Evolutionary conservation across 2,113 vertebrate genomes (phyloP).

Genomic region (Emydura subglobosa): DNA sequence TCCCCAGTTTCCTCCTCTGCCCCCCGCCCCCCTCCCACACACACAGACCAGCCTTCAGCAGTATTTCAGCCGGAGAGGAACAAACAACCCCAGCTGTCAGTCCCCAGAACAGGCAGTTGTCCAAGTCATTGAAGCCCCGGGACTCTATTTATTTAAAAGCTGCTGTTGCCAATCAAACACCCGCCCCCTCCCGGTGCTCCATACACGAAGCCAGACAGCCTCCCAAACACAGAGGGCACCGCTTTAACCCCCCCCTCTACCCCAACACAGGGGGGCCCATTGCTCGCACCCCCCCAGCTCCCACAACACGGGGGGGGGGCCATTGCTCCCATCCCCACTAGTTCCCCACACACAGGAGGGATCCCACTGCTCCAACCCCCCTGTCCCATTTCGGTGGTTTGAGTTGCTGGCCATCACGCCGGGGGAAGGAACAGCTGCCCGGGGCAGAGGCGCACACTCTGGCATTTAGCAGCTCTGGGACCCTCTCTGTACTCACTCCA

Average conservation of each 20-base stretch:
- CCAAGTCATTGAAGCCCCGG: background rate
- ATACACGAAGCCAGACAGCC: background rate
- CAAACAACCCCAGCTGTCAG: conserved; percentile 61
- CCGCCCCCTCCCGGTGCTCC: background rate
- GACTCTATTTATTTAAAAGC: background rate
- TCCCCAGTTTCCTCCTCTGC: too few species aligned
- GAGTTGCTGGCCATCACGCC: background rate
- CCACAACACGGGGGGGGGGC: background rate
- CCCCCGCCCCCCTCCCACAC: background rate
- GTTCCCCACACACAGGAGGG: too few species aligned
- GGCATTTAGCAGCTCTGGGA: background rate
- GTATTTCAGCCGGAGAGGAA: background rate
- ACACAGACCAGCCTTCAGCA: background rate
- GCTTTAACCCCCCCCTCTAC: background rate
- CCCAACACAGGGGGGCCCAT: background rate
- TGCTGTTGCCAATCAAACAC: conserved; percentile 27
- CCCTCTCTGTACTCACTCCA: background rate
- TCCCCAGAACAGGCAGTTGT: background rate
- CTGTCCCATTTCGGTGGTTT: background rate
- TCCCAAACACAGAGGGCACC: background rate
- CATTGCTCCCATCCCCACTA: background rate
- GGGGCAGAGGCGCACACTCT: too few species aligned
- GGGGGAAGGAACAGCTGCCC: too few species aligned
- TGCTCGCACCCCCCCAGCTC: too few species aligned
- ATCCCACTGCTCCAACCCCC: background rate